Conservation (phyloP, 2,113 vertebrate species). For the Leucopternis melanops region DNA sequence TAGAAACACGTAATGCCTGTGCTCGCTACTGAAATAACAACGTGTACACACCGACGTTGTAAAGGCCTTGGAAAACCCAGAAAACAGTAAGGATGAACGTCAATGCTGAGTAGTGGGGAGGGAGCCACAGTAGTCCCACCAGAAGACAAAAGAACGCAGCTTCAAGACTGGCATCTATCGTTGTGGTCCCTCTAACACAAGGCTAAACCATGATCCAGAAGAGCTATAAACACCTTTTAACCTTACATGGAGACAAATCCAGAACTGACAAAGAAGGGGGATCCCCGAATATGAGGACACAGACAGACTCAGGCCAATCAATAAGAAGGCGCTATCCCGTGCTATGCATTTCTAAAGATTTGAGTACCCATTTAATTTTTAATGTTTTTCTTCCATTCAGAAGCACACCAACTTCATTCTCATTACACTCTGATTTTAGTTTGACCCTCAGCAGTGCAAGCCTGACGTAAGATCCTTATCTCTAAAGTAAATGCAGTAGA, state of each 20-base stretch:
- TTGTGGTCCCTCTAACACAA: neutral
- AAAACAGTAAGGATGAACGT: neutral
- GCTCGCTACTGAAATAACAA: neutral
- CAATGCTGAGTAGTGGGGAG: neutral
- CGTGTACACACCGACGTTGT: neutral
- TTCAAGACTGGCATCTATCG: neutral
- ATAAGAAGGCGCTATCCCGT: neutral
- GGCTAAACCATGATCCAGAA: neutral
- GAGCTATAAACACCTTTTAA: neutral
- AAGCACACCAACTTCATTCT: neutral
- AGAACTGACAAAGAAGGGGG: neutral
- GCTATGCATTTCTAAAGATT: neutral
- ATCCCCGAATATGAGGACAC: neutral
- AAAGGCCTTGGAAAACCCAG: neutral
- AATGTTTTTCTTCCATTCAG: neutral
- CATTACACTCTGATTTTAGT: accelerated
- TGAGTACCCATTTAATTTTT: neutral
- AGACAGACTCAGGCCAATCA: neutral
- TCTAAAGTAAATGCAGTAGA: neutral
- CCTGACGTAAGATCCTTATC: neutral
- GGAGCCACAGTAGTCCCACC: neutral
- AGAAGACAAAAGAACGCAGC: neutral
- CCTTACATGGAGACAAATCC: neutral
- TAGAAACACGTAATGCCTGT: neutral
- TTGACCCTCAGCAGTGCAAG: neutral